These are phyloP conservation scores for Eudasyphora cyanicolor DNA, from an alignment of 2,888 invertebrate genomes.

Conservation along the genomic window DNA sequence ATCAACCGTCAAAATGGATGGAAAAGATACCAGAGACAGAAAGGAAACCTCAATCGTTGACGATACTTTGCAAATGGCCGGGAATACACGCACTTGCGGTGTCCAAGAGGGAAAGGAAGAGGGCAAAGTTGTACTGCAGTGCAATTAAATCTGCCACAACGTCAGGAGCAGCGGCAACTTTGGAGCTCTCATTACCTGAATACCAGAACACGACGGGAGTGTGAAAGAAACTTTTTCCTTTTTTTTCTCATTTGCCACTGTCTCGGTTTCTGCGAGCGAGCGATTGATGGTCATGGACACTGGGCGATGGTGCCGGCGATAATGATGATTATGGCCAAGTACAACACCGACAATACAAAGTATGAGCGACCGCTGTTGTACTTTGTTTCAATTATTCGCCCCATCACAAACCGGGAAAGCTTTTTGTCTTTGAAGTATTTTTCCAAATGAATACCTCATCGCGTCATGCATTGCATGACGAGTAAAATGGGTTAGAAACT, in stretches of 20 bases:
- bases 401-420: constrained; percentile 39
- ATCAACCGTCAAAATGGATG: constrained; percentile 66
- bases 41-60: constrained; percentile 5
- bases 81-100: background rate
- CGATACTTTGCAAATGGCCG: background rate
- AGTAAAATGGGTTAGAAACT: constrained; percentile 58
- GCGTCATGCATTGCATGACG: constrained; percentile 4
- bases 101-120: background rate
- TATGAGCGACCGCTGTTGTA: background rate
- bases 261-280: background rate
- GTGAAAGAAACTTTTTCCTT: background rate
- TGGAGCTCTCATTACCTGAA: constrained; percentile 18
- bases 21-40: constrained; percentile 36
- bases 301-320: background rate
- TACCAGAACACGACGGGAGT: background rate
- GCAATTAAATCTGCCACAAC: constrained; percentile 59
- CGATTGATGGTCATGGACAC: background rate
- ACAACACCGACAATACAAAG: constrained; percentile 30
- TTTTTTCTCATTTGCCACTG: too few species aligned
- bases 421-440: constrained; percentile 50
- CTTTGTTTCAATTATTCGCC: background rate
- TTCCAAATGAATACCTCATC: constrained; percentile 53
- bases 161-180: constrained; percentile 30
- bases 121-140: constrained; percentile 42
- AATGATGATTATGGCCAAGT: constrained; percentile 53